Evolutionary conservation across 2,888 invertebrate genomes (phyloP), one percentile per base, ranked within the genome.

Genomic region (Trichogramma evanescens): DNA sequence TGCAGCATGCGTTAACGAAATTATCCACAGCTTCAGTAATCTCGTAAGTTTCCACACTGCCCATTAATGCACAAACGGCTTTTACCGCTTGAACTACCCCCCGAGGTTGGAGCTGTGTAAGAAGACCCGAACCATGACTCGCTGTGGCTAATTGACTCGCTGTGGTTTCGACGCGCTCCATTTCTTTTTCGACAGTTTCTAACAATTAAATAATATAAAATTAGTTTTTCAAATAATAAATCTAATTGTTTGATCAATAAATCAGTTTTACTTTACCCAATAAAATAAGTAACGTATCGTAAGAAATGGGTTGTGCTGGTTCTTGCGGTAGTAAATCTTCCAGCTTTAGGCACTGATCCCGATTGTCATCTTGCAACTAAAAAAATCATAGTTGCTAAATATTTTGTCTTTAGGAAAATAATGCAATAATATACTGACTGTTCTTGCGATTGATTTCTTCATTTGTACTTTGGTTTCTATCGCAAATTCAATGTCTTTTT

Each of bases 51-150:
- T 96, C 95, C 1, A 96, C 86, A 57, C 89, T 89, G 13, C 93
- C 93, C 68, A 96, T 86, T 13, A 93, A 80, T 41, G 93, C 89
- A 72, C 95, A 93, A 45, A 97, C 88, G 0, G 94, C 93, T 79
- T 96, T 96, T 1, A 95, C 91, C 0, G 93, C 90, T 76, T 97
- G 95, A 50, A 89, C 85, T 51, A 95, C 89, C 4, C 89, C 84
- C n/a, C 84, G 84, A 39, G 87, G 83, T 69, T 86, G 86, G 13
- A 88, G 68, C 44, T 79, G 75, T 44, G 77, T 76, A 58, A 78
- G 66, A 43, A 78, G 70, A 66, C 72, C 73, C 43, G 76, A 70
- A 54, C 75, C 72, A 59, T 78, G 74, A 68, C 71, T 74, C 40
- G 72, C 67, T 4, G 73, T 77, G 42, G 74, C 76, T 62, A 77